These are phyloP conservation scores for Lasius fuliginosus DNA, from an alignment of 2,888 invertebrate genomes.

Conservation along the genomic window DNA sequence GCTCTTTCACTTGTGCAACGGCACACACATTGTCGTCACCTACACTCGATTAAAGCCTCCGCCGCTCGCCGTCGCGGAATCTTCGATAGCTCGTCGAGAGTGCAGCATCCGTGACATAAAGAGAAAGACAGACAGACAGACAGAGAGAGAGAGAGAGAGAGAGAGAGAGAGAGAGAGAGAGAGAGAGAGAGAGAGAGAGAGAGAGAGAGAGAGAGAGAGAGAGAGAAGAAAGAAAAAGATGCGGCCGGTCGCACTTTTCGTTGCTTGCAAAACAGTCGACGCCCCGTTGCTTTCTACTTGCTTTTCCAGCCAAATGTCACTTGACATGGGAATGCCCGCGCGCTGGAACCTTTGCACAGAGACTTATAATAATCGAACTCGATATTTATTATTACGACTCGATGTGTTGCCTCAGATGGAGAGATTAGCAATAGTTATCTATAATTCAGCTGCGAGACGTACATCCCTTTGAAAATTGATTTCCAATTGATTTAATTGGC, in stretches of 20 bases:
- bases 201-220: background rate
- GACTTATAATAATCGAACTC: constrained; percentile 62
- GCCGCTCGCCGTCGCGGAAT: constrained; percentile 63
- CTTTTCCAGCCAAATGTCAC: constrained; percentile 74
- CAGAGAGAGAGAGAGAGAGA: background rate
- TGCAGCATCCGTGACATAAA: background rate
- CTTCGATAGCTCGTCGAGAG: constrained; percentile 29
- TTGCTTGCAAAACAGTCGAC: constrained; percentile 71
- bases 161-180: background rate
- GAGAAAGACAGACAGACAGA: background rate
- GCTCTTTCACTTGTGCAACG: constrained; percentile 83
- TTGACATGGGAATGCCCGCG: constrained; percentile 53
- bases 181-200: background rate
- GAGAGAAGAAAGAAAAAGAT: background rate
- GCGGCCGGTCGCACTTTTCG: constrained; percentile 61
- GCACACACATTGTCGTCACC: constrained; percentile 74
- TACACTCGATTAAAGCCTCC: constrained; percentile 71
- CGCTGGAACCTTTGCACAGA: constrained; percentile 53
- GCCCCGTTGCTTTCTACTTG: constrained; percentile 65
- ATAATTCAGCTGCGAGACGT: background rate
- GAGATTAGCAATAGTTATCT: background rate
- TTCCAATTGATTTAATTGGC: background rate
- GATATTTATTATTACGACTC: constrained; percentile 58
- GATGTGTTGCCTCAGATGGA: background rate
- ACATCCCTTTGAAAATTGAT: constrained; percentile 17